Evolutionary conservation across 2,888 invertebrate species (phyloP).

Genomic region (Psococerastis gibbosa): DNA sequence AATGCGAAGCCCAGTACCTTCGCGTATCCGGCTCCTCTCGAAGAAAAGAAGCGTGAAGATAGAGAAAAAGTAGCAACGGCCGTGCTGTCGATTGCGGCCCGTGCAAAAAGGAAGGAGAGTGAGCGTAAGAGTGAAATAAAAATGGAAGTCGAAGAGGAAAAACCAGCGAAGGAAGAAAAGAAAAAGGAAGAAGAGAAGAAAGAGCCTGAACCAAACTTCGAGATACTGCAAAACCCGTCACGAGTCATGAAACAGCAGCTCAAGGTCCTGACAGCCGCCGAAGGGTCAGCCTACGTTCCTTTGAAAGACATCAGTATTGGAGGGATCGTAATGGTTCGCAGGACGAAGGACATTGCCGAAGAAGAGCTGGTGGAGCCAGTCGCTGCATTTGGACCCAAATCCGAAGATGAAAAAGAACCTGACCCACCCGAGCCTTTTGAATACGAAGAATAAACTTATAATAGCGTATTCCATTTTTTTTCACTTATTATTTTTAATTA

Average conservation of each 20-base stretch:
- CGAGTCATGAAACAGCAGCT: constrained; percentile 77
- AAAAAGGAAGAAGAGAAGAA: constrained; percentile 39
- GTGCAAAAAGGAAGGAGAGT: constrained; percentile 52
- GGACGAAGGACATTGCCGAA: constrained; percentile 58
- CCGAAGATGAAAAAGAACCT: constrained; percentile 90
- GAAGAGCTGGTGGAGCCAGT: constrained; percentile 86
- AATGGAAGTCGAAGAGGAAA: constrained; percentile 60
- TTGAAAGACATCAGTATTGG: constrained; percentile 87
- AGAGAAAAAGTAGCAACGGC: constrained; percentile 96
- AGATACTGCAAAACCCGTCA: constrained; percentile 86
- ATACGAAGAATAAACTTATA: constrained; percentile 78
- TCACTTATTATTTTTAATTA: too few relatives aligned
- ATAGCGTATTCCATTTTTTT: too few relatives aligned
- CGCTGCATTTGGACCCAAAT: constrained; percentile 73
- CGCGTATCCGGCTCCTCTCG: constrained; percentile 91
- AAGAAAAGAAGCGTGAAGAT: constrained; percentile 97
- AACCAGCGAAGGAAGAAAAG: constrained; percentile 34
- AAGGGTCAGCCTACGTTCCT: constrained; percentile 62
- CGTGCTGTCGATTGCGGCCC: constrained; percentile 88
- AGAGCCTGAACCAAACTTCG: constrained; percentile 84
- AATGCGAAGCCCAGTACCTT: constrained; percentile 87
- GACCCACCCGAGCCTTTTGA: constrained; percentile 97
- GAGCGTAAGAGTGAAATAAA: constrained; percentile 42
- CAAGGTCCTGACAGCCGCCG: constrained; percentile 50
- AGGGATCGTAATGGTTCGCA: constrained; percentile 88